A percentile compares a stretch with the other conserved stretches of the same genome.
Evolutionary conservation across 2,113 vertebrate genomes (phyloP).

Genomic region (Bothrops jararaca): DNA sequence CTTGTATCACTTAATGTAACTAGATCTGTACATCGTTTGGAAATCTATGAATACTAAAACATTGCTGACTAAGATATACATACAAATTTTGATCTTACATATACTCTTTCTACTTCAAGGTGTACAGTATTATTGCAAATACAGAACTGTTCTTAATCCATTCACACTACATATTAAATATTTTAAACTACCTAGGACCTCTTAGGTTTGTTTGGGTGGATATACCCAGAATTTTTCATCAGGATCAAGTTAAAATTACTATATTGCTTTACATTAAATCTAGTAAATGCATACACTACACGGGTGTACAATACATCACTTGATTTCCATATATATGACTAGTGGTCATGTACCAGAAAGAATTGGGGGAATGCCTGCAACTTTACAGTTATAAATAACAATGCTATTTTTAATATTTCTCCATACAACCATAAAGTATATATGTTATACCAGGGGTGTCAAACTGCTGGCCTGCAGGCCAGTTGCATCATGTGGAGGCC

Average conservation of each 20-base stretch:
- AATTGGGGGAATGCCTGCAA: neutral
- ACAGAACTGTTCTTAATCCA: neutral
- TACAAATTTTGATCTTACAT: conserved; percentile 12
- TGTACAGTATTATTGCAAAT: conserved; percentile 1
- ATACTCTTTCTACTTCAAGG: neutral
- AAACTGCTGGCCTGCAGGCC: too few species aligned
- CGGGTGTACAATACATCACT: too few species aligned
- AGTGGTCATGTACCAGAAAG: neutral
- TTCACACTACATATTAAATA: neutral
- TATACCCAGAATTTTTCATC: neutral
- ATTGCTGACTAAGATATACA: conserved; percentile 29
- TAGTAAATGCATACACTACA: neutral
- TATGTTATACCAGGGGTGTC: too few species aligned
- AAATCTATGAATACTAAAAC: conserved; percentile 12
- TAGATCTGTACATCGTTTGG: neutral
- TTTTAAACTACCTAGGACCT: neutral
- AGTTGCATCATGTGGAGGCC: too few species aligned
- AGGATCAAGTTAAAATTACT: neutral
- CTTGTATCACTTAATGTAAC: conserved; percentile 23
- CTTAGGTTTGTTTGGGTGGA: neutral
- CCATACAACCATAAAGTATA: neutral
- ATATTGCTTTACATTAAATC: neutral
- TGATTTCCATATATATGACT: neutral
- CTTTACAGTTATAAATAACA: neutral
- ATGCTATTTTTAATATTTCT: neutral